Conservation (phyloP, 2,797 vertebrate genomes). For the Macropus fuliginosus region DNA sequence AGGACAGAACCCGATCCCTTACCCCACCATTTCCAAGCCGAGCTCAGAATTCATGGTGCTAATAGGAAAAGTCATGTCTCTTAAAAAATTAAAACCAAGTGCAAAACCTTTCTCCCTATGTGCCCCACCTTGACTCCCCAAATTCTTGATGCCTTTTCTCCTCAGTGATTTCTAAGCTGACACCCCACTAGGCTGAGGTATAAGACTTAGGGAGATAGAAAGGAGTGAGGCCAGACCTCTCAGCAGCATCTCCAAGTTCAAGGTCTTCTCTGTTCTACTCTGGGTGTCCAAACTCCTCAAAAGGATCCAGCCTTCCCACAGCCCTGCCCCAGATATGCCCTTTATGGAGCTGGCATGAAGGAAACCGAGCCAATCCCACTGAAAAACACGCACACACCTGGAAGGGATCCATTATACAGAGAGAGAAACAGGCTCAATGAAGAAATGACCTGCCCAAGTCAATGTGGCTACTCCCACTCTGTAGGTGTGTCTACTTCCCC, state of each 20-base stretch:
- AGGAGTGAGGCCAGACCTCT: background rate
- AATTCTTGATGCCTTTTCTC: background rate
- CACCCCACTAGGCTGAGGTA: background rate
- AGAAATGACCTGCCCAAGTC: background rate
- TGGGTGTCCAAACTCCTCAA: background rate
- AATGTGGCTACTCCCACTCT: too few species aligned
- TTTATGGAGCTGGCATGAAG: background rate
- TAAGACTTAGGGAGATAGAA: too few species aligned
- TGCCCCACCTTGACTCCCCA: background rate
- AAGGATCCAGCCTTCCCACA: background rate
- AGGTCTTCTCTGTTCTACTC: too few species aligned
- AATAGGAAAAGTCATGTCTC: slow-evolving; percentile 34
- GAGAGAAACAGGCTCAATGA: background rate
- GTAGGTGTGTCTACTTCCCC: background rate
- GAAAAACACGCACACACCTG: background rate
- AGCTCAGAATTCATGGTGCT: background rate
- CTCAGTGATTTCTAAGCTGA: background rate
- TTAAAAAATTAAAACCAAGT: background rate
- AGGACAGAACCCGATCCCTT: background rate
- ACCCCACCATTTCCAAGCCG: background rate
- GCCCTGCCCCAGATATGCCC: background rate
- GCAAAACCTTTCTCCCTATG: background rate
- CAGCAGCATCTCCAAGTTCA: background rate
- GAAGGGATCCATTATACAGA: background rate
- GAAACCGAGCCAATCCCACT: background rate